These are phyloP conservation scores for Epinotia nisella DNA, from an alignment of 2,888 invertebrate species.

Conservation along the genomic window DNA sequence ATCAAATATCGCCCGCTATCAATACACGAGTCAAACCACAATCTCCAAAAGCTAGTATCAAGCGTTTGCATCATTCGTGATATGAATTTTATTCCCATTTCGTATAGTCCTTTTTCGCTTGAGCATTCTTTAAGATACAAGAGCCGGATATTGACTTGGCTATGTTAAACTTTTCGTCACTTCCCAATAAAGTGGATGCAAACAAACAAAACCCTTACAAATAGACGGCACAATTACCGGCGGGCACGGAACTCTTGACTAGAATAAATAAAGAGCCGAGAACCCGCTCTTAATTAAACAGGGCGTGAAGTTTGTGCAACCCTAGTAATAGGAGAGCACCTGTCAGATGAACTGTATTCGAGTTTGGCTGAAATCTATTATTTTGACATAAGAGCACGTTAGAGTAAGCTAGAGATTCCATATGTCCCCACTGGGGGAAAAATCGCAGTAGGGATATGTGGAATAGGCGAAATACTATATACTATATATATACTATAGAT, in stretches of 20 bases:
- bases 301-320: constrained; percentile 34
- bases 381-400: too few species aligned
- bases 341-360: neutral
- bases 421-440: too few species aligned
- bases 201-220: constrained; percentile 43
- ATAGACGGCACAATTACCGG: constrained; percentile 39
- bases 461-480: too few species aligned
- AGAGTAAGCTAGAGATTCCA: too few species aligned
- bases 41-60: neutral
- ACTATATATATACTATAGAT: too few species aligned
- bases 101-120: neutral
- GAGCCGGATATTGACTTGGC: constrained; percentile 5
- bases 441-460: too few species aligned
- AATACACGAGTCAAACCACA: constrained; percentile 20
- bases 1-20: constrained; percentile 28
- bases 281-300: constrained; percentile 39
- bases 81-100: neutral
- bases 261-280: constrained; percentile 36
- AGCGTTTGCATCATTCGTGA: neutral
- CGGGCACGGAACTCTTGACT: constrained; percentile 30
- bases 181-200: constrained; percentile 39
- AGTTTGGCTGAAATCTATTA: too few species aligned
- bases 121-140: neutral
- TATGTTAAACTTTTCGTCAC: constrained; percentile 40
- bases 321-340: constrained; percentile 2